Conservation (phyloP, 2,888 invertebrate species). For the Aromia moschata region DNA sequence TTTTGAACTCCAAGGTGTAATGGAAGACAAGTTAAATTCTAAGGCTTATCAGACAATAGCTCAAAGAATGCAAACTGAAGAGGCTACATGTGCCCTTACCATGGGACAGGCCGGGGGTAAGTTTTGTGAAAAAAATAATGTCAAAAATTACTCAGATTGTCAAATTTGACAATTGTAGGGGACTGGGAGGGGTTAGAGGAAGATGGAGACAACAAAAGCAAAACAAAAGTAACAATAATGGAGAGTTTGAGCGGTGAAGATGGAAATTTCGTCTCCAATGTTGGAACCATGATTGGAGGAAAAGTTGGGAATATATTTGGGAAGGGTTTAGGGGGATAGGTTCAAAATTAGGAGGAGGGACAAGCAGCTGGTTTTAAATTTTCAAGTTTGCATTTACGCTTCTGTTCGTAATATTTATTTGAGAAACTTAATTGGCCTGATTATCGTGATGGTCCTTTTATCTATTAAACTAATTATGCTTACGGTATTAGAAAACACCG, state of each 20-base stretch:
- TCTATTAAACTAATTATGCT: constrained; percentile 35
- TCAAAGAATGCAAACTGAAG: constrained; percentile 95
- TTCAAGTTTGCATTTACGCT: constrained; percentile 32
- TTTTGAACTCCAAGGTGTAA: constrained; percentile 98
- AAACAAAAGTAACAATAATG: constrained; percentile 70
- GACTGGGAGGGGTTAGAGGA: constrained; percentile 65
- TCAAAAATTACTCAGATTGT: no score
- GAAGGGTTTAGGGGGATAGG: constrained; percentile 88
- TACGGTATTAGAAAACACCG: constrained; percentile 3
- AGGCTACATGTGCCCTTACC: constrained; percentile 90
- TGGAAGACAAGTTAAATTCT: constrained; percentile 95
- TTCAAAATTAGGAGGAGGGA: constrained; percentile 85
- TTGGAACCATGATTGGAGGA: constrained; percentile 86
- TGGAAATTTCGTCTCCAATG: constrained; percentile 79
- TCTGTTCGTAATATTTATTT: constrained; percentile 33
- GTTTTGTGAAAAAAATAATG: no score
- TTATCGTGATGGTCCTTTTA: constrained; percentile 32
- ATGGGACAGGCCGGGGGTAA: constrained; percentile 82
- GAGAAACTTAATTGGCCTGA: constrained; percentile 28
- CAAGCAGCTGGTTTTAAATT: constrained; percentile 83
- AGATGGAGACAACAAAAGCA: constrained; percentile 69
- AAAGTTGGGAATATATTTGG: constrained; percentile 90
- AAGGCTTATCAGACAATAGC: constrained; percentile 94
- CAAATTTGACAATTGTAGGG: no score
- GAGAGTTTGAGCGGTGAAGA: constrained; percentile 75